These are phyloP conservation scores for Campopleginae sp. DNA, from an alignment of 2,888 invertebrate species.

Conservation along the genomic window DNA sequence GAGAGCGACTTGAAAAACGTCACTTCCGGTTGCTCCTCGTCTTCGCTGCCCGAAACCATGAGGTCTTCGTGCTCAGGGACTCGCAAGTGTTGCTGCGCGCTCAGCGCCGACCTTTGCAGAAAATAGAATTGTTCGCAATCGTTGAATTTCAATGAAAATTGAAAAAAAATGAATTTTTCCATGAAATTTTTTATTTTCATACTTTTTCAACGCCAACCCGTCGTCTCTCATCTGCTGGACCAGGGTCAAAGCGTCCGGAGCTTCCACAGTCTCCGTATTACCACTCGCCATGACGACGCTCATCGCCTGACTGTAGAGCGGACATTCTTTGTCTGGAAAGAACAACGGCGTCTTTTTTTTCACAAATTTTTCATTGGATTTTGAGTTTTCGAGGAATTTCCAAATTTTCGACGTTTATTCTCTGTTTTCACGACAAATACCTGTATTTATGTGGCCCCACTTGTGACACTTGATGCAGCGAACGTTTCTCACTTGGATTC, in stretches of 20 bases:
- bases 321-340: conserved; percentile 95
- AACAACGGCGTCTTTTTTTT: conserved; percentile 16
- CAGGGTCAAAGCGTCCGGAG: conserved; percentile 89
- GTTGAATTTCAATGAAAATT: not conserved
- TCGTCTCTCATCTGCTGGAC: conserved; percentile 97
- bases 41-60: conserved; percentile 83
- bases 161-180: not conserved
- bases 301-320: conserved; percentile 94
- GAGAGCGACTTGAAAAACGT: conserved; percentile 93
- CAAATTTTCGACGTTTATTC: conserved; percentile 26
- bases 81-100: conserved; percentile 86
- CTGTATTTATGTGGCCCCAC: conserved; percentile 99
- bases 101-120: conserved; percentile 77
- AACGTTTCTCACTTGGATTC: conserved; percentile 98
- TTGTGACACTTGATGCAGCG: conserved; percentile 99
- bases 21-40: conserved; percentile 87
- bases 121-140: not conserved
- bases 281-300: conserved; percentile 89
- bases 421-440: conserved; percentile 79
- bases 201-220: conserved; percentile 94
- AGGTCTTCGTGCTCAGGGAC: conserved; percentile 86
- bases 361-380: not conserved
- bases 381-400: not conserved
- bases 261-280: conserved; percentile 86
- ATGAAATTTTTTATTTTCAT: conserved; percentile 74